A percentile compares a stretch with the other conserved stretches of the same genome.
phyloP scores from a whole-genome alignment of 2,888 invertebrate genomes.

The Chirona hameri region DNA sequence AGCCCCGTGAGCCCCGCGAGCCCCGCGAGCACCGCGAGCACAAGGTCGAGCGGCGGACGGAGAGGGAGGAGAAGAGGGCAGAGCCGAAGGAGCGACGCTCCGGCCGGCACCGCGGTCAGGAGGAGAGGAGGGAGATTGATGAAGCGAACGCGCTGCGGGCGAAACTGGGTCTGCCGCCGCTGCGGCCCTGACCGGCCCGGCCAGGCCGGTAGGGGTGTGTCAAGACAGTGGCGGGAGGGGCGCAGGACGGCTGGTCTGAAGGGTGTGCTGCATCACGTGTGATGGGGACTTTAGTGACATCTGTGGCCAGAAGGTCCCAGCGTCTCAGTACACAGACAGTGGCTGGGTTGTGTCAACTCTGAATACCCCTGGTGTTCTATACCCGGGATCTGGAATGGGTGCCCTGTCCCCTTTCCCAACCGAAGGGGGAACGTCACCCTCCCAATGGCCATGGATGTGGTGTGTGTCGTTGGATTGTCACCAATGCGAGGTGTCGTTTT shows the following conservation, averaged over 20 bases:
- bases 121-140: slow-evolving; percentile 42
- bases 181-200: slow-evolving; percentile 40
- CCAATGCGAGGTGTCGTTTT: no score
- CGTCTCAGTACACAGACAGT: no score
- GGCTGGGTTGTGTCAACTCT: no score
- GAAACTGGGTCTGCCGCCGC: slow-evolving; percentile 53
- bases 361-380: no score
- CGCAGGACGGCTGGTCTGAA: not conserved
- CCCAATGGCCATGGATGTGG: no score
- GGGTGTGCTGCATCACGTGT: no score
- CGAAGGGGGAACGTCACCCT: no score
- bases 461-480: no score
- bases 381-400: no score
- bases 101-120: not conserved
- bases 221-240: not conserved
- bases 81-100: not conserved
- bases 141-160: slow-evolving; percentile 53
- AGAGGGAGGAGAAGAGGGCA: not conserved
- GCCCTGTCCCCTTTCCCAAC: no score
- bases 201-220: not conserved
- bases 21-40: not conserved
- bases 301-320: no score
- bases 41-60: not conserved
- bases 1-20: not conserved
- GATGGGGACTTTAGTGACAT: no score